A percentile compares a stretch with the other conserved stretches of the same genome.
These are phyloP conservation scores for Dexiosoma caninum DNA, from an alignment of 2,888 invertebrate species.

Conservation along the genomic window DNA sequence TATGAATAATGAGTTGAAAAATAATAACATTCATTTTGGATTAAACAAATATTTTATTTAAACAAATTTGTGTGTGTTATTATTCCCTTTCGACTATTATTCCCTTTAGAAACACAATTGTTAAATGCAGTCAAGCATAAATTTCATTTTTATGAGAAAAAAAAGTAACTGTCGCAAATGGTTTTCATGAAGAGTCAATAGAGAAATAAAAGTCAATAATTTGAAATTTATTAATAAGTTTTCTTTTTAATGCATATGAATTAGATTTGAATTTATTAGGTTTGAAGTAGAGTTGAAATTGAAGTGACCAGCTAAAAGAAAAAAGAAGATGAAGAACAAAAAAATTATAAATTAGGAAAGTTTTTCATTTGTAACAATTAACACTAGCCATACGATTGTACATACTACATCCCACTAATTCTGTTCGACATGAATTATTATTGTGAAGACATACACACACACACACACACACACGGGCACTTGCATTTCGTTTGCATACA, in stretches of 20 bases:
- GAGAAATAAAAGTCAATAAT: background rate
- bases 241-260: background rate
- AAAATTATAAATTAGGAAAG: background rate
- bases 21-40: background rate
- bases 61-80: background rate
- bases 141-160: slow-evolving; percentile 30
- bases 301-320: no score
- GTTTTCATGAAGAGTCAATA: background rate
- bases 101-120: slow-evolving; percentile 29
- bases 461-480: no score
- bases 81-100: slow-evolving; percentile 18
- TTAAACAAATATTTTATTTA: slow-evolving; percentile 34
- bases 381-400: background rate
- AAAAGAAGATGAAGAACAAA: no score
- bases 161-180: slow-evolving; percentile 47
- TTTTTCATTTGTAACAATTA: background rate
- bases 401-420: slow-evolving; percentile 17
- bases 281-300: slow-evolving; percentile 43
- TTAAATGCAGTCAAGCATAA: slow-evolving; percentile 56
- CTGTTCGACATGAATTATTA: slow-evolving; percentile 38
- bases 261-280: slow-evolving; percentile 20
- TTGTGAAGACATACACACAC: no score
- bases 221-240: slow-evolving; percentile 15
- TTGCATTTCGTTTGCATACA: no score
- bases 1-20: background rate